Evolutionary conservation across 2,113 vertebrate genomes (phyloP), one percentile per base, ranked within the genome.

Genomic region (Rhombomys opimus): DNA sequence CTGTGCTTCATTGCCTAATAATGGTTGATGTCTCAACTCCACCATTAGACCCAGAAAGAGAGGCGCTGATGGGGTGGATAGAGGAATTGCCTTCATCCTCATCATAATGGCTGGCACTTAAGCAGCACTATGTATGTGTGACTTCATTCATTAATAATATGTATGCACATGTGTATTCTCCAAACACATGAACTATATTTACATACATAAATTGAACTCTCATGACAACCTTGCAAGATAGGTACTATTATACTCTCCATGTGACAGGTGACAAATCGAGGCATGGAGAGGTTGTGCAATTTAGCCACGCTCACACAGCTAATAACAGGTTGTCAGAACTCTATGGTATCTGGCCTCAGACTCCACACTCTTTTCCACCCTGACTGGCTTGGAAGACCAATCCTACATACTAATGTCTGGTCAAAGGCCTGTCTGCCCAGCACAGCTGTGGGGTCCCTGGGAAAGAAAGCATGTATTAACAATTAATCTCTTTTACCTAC

Each of bases 231-330:
- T 27, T 93, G 27, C 67, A 57, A 76, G 25, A 87, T 30, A 78
- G 25, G 20, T 54, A 85, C 41, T 92, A 15, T 90, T 38, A 57
- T 22, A 59, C 72, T 57, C 32, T 20, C 20, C 46, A n/a, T 73
- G 92, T 81, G 82, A 86, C 35, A 92, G 84, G 63, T 80, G 82
- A 90, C 54, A 90, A 95, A 85, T 6, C 90, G 52, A 96, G 52
- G 41, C 59, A 76, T 59, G 61, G 54, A 77, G 75, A 87, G 27
- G 23, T 90, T 86, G 32, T 8, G 38, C 81, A 57, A 90, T 35
- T 67, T 67, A 59, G 67, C 46, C 67, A 52, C 61, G 14, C 5
- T 75, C 81, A 94, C 87, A 67, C 8, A 81, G 67, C 30, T 75
- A 67, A 23, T 65, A 73, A 50, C 13, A 35, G 50, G 25, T 80